These are phyloP conservation scores for Melanotus villosus DNA, from an alignment of 2,888 invertebrate species.

Conservation along the genomic window DNA sequence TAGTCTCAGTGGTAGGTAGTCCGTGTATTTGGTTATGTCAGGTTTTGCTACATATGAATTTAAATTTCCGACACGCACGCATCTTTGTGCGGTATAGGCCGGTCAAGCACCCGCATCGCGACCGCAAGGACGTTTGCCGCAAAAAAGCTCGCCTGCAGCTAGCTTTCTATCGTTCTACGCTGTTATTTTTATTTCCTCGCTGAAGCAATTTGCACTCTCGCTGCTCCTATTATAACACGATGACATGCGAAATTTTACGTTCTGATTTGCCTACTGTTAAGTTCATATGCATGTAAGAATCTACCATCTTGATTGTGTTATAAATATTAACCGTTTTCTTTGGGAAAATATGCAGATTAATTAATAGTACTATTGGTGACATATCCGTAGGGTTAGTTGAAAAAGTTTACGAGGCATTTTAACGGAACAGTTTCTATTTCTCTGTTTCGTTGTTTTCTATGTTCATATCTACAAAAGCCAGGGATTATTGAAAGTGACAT, in stretches of 20 bases:
- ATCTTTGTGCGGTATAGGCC: conserved; percentile 34
- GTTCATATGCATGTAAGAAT: conserved; percentile 1
- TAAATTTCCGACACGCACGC: conserved; percentile 43
- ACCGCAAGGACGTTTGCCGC: conserved; percentile 36
- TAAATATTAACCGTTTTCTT: too few species aligned
- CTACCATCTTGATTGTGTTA: too few species aligned
- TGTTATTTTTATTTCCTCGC: conserved; percentile 29
- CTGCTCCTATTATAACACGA: conserved; percentile 36
- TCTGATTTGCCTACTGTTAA: conserved; percentile 32
- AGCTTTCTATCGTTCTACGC: conserved; percentile 34
- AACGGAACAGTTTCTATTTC: too few species aligned
- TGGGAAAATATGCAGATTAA: too few species aligned
- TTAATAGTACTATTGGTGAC: too few species aligned
- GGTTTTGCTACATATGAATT: conserved; percentile 9
- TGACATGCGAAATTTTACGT: conserved; percentile 40
- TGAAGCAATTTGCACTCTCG: conserved; percentile 38
- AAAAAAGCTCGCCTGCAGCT: conserved; percentile 37
- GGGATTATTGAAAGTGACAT: neutral
- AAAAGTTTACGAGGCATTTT: too few species aligned
- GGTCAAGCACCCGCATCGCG: conserved; percentile 46
- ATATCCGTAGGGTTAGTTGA: too few species aligned
- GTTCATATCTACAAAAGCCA: neutral
- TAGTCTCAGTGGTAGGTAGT: neutral
- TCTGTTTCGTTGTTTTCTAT: too few species aligned
- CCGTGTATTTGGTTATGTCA: conserved; percentile 10